phyloP scores from a whole-genome alignment of 1,140 invertebrate species.

The Drosophila burlai region DNA sequence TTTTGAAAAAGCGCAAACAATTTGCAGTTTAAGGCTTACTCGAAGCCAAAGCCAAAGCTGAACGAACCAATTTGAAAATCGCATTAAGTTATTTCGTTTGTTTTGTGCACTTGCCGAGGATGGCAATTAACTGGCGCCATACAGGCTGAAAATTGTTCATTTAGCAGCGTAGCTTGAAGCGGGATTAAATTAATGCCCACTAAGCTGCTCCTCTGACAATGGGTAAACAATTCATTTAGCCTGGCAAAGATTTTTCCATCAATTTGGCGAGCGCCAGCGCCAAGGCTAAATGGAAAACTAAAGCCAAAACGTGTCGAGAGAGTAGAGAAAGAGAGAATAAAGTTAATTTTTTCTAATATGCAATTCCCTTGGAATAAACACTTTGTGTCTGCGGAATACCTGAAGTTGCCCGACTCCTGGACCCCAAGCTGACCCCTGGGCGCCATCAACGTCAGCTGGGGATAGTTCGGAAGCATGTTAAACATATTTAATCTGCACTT shows the following conservation, averaged over 20 bases:
- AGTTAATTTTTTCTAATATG: constrained; percentile 82
- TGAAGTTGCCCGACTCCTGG: not conserved
- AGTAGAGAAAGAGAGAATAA: constrained; percentile 43
- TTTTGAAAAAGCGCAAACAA: constrained; percentile 26
- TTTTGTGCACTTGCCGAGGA: constrained; percentile 12
- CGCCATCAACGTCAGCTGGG: constrained; percentile 48
- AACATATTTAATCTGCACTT: constrained; percentile 84
- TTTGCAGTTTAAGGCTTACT: constrained; percentile 37
- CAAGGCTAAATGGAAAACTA: constrained; percentile 33
- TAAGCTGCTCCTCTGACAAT: constrained; percentile 23
- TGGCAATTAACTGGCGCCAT: constrained; percentile 43
- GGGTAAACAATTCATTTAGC: constrained; percentile 60
- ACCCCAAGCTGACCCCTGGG: constrained; percentile 30
- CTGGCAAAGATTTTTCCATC: constrained; percentile 64
- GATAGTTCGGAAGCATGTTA: constrained; percentile 73
- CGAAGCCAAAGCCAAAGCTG: constrained; percentile 14
- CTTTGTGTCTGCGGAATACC: constrained; percentile 31
- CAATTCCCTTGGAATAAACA: constrained; percentile 66
- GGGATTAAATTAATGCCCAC: constrained; percentile 58
- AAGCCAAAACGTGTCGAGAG: constrained; percentile 6
- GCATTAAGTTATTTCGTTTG: constrained; percentile 50
- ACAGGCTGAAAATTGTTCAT: constrained; percentile 55
- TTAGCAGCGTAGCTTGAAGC: constrained; percentile 14
- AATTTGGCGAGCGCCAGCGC: constrained; percentile 49
- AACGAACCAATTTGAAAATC: constrained; percentile 41